These are phyloP conservation scores for Abrostola tripartita DNA, from an alignment of 2,888 invertebrate species.

Conservation along the genomic window DNA sequence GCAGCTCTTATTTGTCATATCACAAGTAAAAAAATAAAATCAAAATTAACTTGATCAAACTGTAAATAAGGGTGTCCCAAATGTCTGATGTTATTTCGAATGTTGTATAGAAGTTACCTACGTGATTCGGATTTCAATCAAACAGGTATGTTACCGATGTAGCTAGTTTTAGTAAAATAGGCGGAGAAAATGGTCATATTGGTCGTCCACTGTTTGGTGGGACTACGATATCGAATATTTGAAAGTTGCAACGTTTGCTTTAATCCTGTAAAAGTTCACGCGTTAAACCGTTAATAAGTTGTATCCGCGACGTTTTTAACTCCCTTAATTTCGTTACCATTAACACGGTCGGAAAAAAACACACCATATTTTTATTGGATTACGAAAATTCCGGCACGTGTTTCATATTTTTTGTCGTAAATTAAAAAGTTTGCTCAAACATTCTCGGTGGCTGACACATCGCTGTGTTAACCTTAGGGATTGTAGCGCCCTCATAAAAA, in stretches of 20 bases:
- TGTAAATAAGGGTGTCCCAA: no score
- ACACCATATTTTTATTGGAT: conserved; percentile 50
- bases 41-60: no score
- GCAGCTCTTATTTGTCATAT: no score
- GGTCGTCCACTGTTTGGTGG: background rate
- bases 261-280: conserved; percentile 17
- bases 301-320: conserved; percentile 39
- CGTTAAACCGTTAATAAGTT: conserved; percentile 31
- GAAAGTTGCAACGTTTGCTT: background rate
- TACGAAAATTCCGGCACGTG: conserved; percentile 40
- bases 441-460: conserved; percentile 70
- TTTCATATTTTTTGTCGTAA: conserved; percentile 49
- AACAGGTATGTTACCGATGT: background rate
- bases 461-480: conserved; percentile 82
- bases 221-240: background rate
- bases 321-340: conserved; percentile 41
- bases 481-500: conserved; percentile 82
- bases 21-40: no score
- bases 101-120: no score
- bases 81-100: no score
- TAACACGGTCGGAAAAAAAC: conserved; percentile 32
- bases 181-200: background rate
- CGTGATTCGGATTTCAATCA: background rate
- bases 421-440: conserved; percentile 61
- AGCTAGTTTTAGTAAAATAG: background rate